Conservation (phyloP, 2,797 vertebrate genomes). For the Tamandua tetradactyla region DNA sequence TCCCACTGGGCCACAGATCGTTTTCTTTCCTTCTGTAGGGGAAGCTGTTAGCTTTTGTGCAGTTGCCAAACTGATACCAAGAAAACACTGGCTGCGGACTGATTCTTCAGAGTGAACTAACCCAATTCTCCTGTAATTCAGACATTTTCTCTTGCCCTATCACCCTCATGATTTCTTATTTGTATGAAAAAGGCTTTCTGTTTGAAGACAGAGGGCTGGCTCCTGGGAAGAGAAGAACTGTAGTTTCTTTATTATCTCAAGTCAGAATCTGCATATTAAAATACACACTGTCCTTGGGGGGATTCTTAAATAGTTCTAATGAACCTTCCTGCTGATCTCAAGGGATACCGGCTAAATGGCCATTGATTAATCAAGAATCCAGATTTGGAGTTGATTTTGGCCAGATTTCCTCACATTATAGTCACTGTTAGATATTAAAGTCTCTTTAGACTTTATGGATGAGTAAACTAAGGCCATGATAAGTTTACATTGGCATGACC, state of each 20-base stretch:
- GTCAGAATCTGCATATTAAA: slow-evolving; percentile 38
- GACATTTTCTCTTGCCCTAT: not conserved
- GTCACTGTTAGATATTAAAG: not conserved
- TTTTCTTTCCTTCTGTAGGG: not conserved
- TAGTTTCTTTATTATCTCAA: not conserved
- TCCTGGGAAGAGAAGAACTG: not conserved
- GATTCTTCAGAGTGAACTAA: not conserved
- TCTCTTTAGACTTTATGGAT: not conserved
- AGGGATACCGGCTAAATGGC: not conserved
- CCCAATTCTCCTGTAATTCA: not conserved
- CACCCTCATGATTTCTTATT: not conserved
- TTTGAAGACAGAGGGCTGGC: not conserved
- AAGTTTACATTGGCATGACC: not conserved
- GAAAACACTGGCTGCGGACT: not conserved
- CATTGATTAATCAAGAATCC: not conserved
- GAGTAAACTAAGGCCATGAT: not conserved
- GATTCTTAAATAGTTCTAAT: not conserved
- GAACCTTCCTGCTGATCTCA: not conserved
- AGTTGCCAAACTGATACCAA: not conserved
- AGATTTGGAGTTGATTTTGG: not conserved
- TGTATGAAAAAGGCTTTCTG: not conserved
- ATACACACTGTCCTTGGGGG: not conserved
- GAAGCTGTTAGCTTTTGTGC: not conserved
- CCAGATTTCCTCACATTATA: not conserved
- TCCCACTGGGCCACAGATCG: not conserved